A percentile compares a stretch with the other conserved stretches of the same genome.
Evolutionary conservation across 64 coral and sea anemone species (phyloP).

Genomic region (Actinia tenebrosa): DNA sequence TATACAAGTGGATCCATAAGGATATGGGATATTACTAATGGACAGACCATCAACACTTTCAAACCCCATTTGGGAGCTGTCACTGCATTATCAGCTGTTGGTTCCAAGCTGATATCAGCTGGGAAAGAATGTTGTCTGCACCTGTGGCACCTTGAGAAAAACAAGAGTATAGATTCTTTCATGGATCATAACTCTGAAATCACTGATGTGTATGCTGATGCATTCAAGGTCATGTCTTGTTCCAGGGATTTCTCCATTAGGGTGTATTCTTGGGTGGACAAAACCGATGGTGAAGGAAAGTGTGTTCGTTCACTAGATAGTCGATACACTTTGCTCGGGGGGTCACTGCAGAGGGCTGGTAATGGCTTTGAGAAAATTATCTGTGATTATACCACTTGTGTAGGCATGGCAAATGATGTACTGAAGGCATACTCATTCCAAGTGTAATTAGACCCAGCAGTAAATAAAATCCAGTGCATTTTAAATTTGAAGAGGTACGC

Average conservation of each 20-base stretch:
- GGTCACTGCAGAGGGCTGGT: slow-evolving; percentile 80
- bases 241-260: slow-evolving; percentile 85
- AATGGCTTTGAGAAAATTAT: slow-evolving; percentile 87
- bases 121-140: slow-evolving; percentile 38
- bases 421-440: slow-evolving; percentile 93
- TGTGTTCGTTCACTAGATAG: slow-evolving; percentile 39
- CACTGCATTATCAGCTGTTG: slow-evolving; percentile 28
- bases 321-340: slow-evolving; percentile 75
- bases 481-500: too few species aligned
- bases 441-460: slow-evolving; percentile 18
- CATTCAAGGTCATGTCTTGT: slow-evolving; percentile 69
- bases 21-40: slow-evolving; percentile 52
- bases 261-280: slow-evolving; percentile 65
- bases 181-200: slow-evolving; percentile 59
- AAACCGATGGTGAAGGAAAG: neutral
- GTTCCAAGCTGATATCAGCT: slow-evolving; percentile 30
- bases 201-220: slow-evolving; percentile 70
- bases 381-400: slow-evolving; percentile 80
- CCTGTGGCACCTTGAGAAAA: slow-evolving; percentile 40
- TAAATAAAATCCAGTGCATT: too few species aligned
- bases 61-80: slow-evolving; percentile 23
- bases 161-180: slow-evolving; percentile 33
- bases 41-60: slow-evolving; percentile 43
- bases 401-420: slow-evolving; percentile 87
- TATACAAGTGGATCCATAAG: slow-evolving; percentile 64